Conservation (phyloP, 2,797 vertebrate genomes). For the Squalus acanthias region DNA sequence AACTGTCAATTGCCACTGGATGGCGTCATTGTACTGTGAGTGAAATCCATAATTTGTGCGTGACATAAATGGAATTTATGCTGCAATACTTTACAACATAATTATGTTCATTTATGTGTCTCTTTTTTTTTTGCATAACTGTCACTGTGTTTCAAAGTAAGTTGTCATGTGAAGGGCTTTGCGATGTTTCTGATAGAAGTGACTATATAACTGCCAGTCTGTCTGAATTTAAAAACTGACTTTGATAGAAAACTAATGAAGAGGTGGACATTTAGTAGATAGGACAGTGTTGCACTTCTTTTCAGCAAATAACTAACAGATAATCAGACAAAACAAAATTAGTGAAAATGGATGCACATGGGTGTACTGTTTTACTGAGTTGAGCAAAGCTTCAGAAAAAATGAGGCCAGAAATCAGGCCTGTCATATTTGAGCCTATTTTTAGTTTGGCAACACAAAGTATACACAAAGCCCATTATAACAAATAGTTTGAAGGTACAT, state of each 20-base stretch:
- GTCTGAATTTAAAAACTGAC: too few relatives aligned
- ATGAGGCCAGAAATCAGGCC: neutral
- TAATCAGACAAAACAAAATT: neutral
- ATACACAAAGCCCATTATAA: neutral
- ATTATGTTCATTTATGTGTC: neutral
- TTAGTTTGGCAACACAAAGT: neutral
- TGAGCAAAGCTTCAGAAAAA: neutral
- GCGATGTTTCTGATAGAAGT: too few relatives aligned
- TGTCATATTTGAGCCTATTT: neutral
- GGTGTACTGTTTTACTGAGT: neutral
- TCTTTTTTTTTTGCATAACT: neutral
- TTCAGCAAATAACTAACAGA: neutral
- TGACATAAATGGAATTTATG: neutral
- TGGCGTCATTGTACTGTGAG: neutral
- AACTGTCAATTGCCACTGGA: neutral
- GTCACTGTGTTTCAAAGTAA: neutral
- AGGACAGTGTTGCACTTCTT: too few relatives aligned
- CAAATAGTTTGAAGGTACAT: neutral
- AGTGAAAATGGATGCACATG: neutral
- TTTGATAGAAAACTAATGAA: too few relatives aligned
- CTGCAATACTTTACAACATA: neutral
- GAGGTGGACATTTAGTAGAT: too few relatives aligned
- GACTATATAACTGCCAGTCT: too few relatives aligned
- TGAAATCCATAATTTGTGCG: neutral
- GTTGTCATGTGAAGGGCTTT: too few relatives aligned